Conservation (phyloP, 1,140 invertebrate genomes). For the Chironomus tepperi region DNA sequence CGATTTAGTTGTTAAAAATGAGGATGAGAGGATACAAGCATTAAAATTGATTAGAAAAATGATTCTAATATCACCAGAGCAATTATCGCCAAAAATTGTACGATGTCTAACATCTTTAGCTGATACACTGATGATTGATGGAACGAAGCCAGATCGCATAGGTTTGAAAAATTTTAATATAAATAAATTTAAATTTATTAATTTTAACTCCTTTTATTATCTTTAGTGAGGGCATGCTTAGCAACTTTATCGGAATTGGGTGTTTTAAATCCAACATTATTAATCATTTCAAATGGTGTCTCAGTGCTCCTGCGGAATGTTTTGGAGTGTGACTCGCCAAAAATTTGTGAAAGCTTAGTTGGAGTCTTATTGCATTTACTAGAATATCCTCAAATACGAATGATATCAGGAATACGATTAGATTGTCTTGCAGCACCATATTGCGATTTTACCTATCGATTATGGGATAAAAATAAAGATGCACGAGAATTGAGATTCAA, state of each 20-base stretch:
- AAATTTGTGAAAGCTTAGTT: slow-evolving; percentile 74
- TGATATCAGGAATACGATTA: slow-evolving; percentile 63
- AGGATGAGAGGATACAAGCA: slow-evolving; percentile 82
- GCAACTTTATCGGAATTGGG: slow-evolving; percentile 81
- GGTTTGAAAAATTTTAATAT: no score
- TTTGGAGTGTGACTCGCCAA: slow-evolving; percentile 67
- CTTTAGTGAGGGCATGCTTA: slow-evolving; percentile 66
- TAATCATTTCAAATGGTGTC: slow-evolving; percentile 76
- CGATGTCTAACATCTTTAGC: slow-evolving; percentile 73
- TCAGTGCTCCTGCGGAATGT: slow-evolving; percentile 71
- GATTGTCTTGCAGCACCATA: slow-evolving; percentile 80
- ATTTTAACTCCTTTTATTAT: no score
- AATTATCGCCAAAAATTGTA: slow-evolving; percentile 47
- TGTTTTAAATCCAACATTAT: slow-evolving; percentile 68
- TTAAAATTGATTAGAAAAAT: slow-evolving; percentile 56
- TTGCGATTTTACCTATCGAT: slow-evolving; percentile 78
- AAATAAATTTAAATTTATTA: no score
- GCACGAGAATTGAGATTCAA: slow-evolving; percentile 72
- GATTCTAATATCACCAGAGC: slow-evolving; percentile 35
- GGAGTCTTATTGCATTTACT: slow-evolving; percentile 78
- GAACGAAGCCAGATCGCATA: slow-evolving; percentile 53
- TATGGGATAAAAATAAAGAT: slow-evolving; percentile 55
- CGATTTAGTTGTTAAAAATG: slow-evolving; percentile 75
- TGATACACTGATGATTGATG: slow-evolving; percentile 65
- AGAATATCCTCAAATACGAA: slow-evolving; percentile 75